Base-by-base conservation (phyloP, 2,888 invertebrate genomes). In the Drosophila macrothrix region DNA sequence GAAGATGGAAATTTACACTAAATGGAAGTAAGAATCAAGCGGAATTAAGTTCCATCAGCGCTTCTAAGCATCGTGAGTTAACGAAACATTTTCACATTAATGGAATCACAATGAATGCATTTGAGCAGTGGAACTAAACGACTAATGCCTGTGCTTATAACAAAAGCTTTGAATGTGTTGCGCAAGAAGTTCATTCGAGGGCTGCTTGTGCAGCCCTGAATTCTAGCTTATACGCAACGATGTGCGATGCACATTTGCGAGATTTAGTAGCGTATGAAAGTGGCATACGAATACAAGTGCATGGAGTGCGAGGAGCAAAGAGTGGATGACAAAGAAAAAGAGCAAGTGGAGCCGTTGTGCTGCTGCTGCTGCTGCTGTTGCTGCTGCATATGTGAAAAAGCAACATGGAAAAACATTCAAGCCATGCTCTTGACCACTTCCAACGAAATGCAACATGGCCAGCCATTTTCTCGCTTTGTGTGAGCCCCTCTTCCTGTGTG, bases 231-330 rank as follows among this genome's bases (percentile, higher is more conserved):
- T 73, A 65, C 54, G 52, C 61, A 64, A 75, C 67, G 75, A 71
- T 67, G 75, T 78, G 75, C 76, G 28, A 77, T 66, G 62, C 66
- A 77, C 76, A 76, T 76, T 76, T 77, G 72, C 55, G 46, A 84
- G 81, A 83, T 86, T 83, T 83, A 83, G 78, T 83, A 67, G 78
- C 78, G 68, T 68, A 83, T 75, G 77, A 86, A 85, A 83, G 80
- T 75, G 65, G 73, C 72, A 78, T 31, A 66, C 55, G 68, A 79
- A 65, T 64, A 52, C 55, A 58, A 46, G 63, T 33, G 73, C 52
- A 59, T 56, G 66, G 65, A 53, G 22, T 22, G 22, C 46, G 76
- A 53, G 53, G 41, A 49, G 64, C 67, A 69, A 66, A 58, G 55
- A 64, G 35, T 41, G 52, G 12, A 46, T 22, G 64, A 52, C 19